Evolutionary conservation across 2,113 vertebrate genomes (phyloP), one percentile per base, ranked within the genome.

Genomic region (Gavialis gangeticus): DNA sequence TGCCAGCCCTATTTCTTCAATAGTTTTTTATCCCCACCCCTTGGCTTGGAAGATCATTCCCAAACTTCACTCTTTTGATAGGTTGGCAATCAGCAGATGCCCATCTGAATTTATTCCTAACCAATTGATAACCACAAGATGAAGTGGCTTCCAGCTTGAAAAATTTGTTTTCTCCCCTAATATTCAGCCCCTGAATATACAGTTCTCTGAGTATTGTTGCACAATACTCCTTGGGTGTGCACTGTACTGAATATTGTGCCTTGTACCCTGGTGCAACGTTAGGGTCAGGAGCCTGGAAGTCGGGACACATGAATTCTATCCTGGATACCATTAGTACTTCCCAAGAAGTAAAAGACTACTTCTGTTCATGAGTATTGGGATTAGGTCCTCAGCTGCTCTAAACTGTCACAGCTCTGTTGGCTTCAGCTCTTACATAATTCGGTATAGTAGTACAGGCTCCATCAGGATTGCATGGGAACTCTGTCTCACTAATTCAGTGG

Each of bases 321-420:
- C 12, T 79, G 46, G 37, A 22, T 10, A 22, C 79, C 19, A 19
- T 6, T 57, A 60, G 58, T 10, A 25, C 2, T 82, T 88, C 1
- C 34, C 19, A 46, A 24, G 66, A 37, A 82, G 37, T 5, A 81
- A 22, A 46, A 67, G 19, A 5, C 6, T 4, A 22, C 46, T 25
- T 89, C 5, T 1, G 2, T 81, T 12, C 10, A 69, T 17, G 34
- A n/a, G 4, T 24, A 14, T 81, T 37, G 25, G 55, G 55, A 3
- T 1, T 2, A 77, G 13, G 46, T 80, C 27, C n/a, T 11, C 24
- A 30, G 6, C 28, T 85, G 11, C 27, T 30, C 62, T 37, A n/a
- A 6, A 0, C 0, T 6, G 0, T 4, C 63, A 24, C 1, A 37
- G 24, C 16, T 88, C 55, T 67, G 2, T 28, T 84, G 64, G 21